Percentiles rank a stretch among this genome's conserved stretches.
phyloP scores from a whole-genome alignment of 2,888 invertebrate genomes.

The Drosophila subsilvestris region DNA sequence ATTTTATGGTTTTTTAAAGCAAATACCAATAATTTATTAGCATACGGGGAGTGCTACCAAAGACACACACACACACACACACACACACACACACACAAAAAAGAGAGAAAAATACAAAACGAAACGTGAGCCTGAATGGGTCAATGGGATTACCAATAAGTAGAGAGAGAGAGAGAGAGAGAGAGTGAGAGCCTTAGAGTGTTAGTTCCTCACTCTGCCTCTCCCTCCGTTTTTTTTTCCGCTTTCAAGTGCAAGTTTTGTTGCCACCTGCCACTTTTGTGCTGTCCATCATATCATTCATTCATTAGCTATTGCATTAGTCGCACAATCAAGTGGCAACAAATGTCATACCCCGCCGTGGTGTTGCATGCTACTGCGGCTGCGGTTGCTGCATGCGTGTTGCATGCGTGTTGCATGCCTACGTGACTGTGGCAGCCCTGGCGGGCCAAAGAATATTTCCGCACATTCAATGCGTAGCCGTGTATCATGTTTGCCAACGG shows the following conservation, averaged over 20 bases:
- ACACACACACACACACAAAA: background rate
- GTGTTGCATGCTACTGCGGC: constrained; percentile 17
- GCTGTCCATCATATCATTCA: no score
- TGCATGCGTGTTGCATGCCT: background rate
- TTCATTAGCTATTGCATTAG: no score
- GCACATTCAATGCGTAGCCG: background rate
- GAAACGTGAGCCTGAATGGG: constrained; percentile 8
- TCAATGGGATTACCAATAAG: constrained; percentile 12
- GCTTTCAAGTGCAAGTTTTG: no score
- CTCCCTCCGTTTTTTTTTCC: no score
- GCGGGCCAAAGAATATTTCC: constrained; percentile 4
- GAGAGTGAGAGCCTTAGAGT: background rate
- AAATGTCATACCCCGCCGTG: constrained; percentile 18
- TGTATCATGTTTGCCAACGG: background rate
- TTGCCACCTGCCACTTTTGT: no score
- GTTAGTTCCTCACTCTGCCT: background rate
- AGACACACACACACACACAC: background rate
- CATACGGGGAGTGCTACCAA: constrained; percentile 29
- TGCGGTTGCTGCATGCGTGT: constrained; percentile 9
- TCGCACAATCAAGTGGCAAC: background rate
- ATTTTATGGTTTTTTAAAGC: constrained; percentile 48
- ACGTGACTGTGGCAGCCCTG: constrained; percentile 37
- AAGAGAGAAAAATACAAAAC: background rate
- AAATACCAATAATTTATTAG: constrained; percentile 59
- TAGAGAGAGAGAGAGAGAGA: no score